Conservation (phyloP, 2,113 vertebrate species). For the Galeopterus variegatus region DNA sequence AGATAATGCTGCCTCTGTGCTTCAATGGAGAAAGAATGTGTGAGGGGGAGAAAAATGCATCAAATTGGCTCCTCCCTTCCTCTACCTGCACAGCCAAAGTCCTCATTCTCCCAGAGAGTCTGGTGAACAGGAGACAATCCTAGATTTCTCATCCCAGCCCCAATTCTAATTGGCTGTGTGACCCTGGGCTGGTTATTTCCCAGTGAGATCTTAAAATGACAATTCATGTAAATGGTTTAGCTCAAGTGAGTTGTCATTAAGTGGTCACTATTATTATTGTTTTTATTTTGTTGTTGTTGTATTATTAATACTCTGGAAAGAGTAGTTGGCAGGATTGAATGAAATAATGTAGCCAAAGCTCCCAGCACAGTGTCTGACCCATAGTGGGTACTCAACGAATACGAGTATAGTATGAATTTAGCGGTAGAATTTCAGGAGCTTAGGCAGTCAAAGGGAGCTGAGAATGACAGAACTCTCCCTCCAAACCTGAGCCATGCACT, state of each 20-base stretch:
- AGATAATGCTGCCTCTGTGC: background rate
- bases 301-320: background rate
- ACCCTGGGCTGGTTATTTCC: background rate
- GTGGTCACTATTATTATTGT: background rate
- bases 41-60: background rate
- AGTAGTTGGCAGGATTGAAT: background rate
- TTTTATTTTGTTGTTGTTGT: background rate
- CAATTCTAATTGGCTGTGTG: background rate
- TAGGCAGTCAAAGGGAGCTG: background rate
- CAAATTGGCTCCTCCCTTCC: background rate
- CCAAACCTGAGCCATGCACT: background rate
- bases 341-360: background rate
- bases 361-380: background rate
- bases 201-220: background rate
- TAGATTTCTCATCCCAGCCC: background rate
- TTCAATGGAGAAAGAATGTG: slow-evolving; percentile 30
- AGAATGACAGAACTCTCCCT: slow-evolving; percentile 33
- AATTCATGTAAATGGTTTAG: background rate
- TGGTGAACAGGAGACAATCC: background rate
- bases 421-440: background rate
- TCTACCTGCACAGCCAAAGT: background rate
- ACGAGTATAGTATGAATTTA: rapidly evolving
- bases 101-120: background rate
- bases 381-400: background rate
- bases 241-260: background rate